Percentiles rank a stretch among this genome's conserved stretches.
phyloP scores from a whole-genome alignment of 2,113 vertebrate species.

The Amazona guildingii region DNA sequence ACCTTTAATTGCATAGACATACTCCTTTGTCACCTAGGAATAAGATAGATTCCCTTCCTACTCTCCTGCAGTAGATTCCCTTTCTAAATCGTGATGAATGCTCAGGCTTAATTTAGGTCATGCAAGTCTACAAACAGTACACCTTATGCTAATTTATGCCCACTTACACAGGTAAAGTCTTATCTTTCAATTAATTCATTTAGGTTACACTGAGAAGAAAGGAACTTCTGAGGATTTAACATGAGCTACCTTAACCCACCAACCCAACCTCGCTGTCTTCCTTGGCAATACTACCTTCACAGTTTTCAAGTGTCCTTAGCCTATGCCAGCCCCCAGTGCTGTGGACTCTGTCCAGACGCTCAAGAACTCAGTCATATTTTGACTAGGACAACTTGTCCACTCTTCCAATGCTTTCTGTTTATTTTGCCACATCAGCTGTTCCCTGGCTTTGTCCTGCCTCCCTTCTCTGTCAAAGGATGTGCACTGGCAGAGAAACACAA shows the following conservation, averaged over 20 bases:
- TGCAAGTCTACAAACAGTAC: not conserved
- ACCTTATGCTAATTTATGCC: not conserved
- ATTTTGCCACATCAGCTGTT: not conserved
- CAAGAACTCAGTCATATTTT: not conserved
- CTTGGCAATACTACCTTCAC: not conserved
- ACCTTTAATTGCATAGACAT: not conserved
- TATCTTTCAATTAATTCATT: constrained; percentile 36
- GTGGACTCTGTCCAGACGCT: not conserved
- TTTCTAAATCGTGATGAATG: not conserved
- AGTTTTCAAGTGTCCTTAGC: not conserved
- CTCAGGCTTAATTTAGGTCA: not conserved
- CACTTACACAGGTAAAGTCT: not conserved
- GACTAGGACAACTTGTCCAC: not conserved
- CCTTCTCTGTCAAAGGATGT: not conserved
- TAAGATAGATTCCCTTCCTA: not conserved
- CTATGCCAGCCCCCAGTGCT: not conserved
- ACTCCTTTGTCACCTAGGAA: not conserved
- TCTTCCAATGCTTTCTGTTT: not conserved
- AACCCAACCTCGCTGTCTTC: not conserved
- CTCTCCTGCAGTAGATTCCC: not conserved
- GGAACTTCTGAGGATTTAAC: not conserved
- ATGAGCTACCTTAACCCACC: not conserved
- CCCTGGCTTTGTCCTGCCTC: not conserved
- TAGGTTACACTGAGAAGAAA: constrained; percentile 23
- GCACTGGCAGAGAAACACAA: not conserved